Evolutionary conservation across 1,140 invertebrate genomes (phyloP), one percentile per base, ranked within the genome.

Genomic region (Panagrolaimus sp.): DNA sequence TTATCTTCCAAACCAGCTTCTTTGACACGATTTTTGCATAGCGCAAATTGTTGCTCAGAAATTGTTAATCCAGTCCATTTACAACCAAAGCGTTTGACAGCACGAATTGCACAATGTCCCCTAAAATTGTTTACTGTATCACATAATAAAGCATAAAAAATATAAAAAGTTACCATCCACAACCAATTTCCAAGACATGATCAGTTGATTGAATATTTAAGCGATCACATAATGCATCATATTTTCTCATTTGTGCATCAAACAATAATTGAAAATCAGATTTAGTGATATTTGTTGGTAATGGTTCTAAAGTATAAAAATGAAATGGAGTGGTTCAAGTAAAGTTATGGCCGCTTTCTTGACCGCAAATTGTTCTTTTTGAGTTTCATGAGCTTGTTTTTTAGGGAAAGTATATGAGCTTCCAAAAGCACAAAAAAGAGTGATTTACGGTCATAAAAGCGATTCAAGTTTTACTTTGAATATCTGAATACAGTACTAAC

Each of bases 121-220:
- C 78, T 7, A 4, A 38, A 38, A 38, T 4, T 38, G 31, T 38
- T 2, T 38, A n/a, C n/a, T n/a, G n/a, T 7, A 38, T 38, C 7
- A 38, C 31, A 38, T 38, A 38, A 4, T 38, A 4, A 38, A 38
- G 7, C 31, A 4, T 4, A 38, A 38, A 38, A 38, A 38, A 38
- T 4, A 2, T 38, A 4, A 38, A 38, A 38, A 38, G 2, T 4
- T 38, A 38, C n/a, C 31, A 82, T 4, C 81, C 82, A 57, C 77
- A 82, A 8, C 81, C 81, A 45, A 82, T 80, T 64, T 83, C 81
- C 1, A 82, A 68, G 43, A 83, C 69, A 48, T 72, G 70, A 69
- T 78, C 78, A 4, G 70, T 72, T 2, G 78, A 65, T 51, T 78
- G 74, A 9, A 82, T n/a, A 14, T 74, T 61, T 9, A 82, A 61